Percentiles rank a stretch among this genome's conserved stretches.
Evolutionary conservation across 2,113 vertebrate genomes (phyloP).

Genomic region (Tauraco erythrolophus): DNA sequence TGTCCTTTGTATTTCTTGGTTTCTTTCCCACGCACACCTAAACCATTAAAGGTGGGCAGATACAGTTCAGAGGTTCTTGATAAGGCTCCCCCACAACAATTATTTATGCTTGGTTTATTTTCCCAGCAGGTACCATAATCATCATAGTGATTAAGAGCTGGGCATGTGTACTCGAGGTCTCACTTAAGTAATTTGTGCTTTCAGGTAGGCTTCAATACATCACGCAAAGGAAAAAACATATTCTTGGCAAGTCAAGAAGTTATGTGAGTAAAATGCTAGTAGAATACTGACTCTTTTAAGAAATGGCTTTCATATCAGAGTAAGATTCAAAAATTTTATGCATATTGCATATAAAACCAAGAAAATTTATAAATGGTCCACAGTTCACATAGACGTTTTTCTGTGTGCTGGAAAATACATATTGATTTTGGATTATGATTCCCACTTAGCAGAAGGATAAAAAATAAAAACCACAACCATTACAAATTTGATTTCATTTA

Average conservation of each 20-base stretch:
- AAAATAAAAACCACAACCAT: neutral
- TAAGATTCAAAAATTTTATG: neutral
- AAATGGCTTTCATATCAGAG: neutral
- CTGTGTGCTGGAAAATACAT: neutral
- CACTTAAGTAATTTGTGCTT: neutral
- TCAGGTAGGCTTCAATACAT: neutral
- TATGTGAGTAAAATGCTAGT: neutral
- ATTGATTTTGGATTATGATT: slow-evolving; percentile 54
- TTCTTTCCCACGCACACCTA: neutral
- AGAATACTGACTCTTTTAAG: neutral
- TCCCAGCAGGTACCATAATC: neutral
- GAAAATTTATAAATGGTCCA: neutral
- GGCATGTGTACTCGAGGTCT: neutral
- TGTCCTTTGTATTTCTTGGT: neutral
- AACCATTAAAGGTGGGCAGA: neutral
- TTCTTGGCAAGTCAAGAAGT: neutral
- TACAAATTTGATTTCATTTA: neutral
- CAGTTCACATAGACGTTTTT: neutral
- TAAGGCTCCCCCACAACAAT: neutral
- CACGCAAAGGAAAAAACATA: neutral
- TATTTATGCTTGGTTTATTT: neutral
- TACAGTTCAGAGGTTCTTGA: neutral
- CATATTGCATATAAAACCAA: neutral
- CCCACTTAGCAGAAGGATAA: slow-evolving; percentile 25
- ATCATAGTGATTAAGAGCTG: neutral